Percentiles rank a stretch among this genome's conserved stretches.
Evolutionary conservation across 2,797 vertebrate genomes (phyloP).

Genomic region (Mus minutoides): DNA sequence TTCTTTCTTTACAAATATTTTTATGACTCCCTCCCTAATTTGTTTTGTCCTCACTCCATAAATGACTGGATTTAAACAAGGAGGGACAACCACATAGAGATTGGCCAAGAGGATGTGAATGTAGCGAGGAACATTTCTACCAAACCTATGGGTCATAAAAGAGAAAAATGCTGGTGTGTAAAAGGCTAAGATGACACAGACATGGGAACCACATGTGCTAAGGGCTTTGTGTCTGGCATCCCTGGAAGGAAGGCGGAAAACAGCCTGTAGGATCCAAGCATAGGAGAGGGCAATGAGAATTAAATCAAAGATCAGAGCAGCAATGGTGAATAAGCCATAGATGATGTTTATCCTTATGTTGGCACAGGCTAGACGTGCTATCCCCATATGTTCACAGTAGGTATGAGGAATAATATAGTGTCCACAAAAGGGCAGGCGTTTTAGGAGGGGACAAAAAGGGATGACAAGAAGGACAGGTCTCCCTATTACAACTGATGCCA

Average conservation of each 20-base stretch:
- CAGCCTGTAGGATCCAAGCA: constrained; percentile 80
- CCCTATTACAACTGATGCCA: constrained; percentile 41
- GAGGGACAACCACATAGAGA: constrained; percentile 79
- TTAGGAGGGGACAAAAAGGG: constrained; percentile 65
- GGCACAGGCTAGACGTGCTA: constrained; percentile 85
- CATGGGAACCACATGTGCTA: constrained; percentile 72
- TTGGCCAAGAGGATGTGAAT: constrained; percentile 73
- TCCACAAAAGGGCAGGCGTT: constrained; percentile 71
- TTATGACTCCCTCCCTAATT: constrained; percentile 74
- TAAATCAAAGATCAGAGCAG: constrained; percentile 77
- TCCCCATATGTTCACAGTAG: constrained; percentile 88
- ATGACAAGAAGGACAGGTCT: constrained; percentile 45
- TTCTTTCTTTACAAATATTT: constrained; percentile 61
- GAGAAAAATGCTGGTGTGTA: constrained; percentile 74
- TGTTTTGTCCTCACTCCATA: constrained; percentile 88
- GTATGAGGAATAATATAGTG: constrained; percentile 73
- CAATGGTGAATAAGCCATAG: constrained; percentile 82
- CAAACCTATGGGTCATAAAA: constrained; percentile 82
- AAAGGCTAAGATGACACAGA: constrained; percentile 71
- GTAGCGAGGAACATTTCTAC: constrained; percentile 70
- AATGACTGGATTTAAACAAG: constrained; percentile 87
- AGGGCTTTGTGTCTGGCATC: constrained; percentile 71
- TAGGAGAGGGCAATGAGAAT: constrained; percentile 84
- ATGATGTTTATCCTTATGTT: constrained; percentile 84
- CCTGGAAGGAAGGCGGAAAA: constrained; percentile 64